Conservation (phyloP, 2,113 vertebrate species). For the Megaleporinus macrocephalus region DNA sequence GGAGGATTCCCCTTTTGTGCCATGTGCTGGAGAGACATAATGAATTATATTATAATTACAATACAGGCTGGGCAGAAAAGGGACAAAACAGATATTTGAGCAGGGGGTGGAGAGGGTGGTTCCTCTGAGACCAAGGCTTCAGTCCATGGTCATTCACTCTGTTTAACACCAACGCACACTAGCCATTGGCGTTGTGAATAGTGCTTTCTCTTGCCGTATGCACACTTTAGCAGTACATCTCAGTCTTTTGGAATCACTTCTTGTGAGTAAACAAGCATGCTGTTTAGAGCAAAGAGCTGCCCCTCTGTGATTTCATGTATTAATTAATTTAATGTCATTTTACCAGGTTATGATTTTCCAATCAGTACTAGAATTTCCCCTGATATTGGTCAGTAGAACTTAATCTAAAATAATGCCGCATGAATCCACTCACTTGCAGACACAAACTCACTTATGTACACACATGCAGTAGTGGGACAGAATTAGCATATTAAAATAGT, state of each 20-base stretch:
- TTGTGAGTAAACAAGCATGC: slow-evolving; percentile 17
- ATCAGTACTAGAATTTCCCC: neutral
- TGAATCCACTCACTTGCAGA: neutral
- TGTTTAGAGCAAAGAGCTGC: neutral
- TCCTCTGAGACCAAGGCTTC: slow-evolving; percentile 69
- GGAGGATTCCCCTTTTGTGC: slow-evolving; percentile 77
- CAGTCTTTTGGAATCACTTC: slow-evolving; percentile 20
- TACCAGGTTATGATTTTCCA: slow-evolving; percentile 4
- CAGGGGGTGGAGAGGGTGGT: slow-evolving; percentile 77
- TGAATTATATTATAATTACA: slow-evolving; percentile 88
- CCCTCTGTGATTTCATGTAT: neutral
- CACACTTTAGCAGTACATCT: slow-evolving; percentile 36
- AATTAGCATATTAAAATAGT: slow-evolving; percentile 17
- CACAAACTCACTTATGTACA: neutral
- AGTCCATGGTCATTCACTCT: slow-evolving; percentile 46
- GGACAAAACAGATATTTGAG: slow-evolving; percentile 83
- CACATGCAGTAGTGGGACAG: neutral
- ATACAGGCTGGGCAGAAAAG: slow-evolving; percentile 80
- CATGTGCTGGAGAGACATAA: slow-evolving; percentile 80
- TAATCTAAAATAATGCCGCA: neutral
- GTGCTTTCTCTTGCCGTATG: slow-evolving; percentile 42
- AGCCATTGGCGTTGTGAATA: slow-evolving; percentile 36
- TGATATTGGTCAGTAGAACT: neutral
- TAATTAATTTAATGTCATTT: neutral
- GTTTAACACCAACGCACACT: slow-evolving; percentile 62